Conservation (phyloP, 2,797 vertebrate genomes). For the Harpagifer antarcticus region DNA sequence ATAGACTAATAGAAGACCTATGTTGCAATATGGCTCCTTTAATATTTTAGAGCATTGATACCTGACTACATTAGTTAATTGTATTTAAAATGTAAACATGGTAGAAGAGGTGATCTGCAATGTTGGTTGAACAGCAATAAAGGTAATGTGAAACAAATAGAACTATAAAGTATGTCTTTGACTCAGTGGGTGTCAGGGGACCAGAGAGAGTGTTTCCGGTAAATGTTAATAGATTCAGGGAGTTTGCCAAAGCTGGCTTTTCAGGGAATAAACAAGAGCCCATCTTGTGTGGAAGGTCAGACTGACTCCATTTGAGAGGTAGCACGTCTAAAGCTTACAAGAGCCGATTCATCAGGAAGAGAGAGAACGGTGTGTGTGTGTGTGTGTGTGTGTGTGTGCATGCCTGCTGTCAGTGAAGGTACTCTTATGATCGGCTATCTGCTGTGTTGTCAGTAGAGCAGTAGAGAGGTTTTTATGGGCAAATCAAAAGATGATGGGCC, state of each 20-base stretch:
- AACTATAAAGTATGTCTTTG: neutral
- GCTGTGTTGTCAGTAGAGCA: neutral
- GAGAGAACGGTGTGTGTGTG: neutral
- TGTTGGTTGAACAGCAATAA: neutral
- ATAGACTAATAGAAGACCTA: slow-evolving; percentile 12
- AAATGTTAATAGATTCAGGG: slow-evolving; percentile 33
- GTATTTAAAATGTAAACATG: neutral
- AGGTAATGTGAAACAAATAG: neutral
- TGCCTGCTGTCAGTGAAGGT: neutral
- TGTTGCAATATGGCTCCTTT: neutral
- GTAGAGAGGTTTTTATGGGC: neutral
- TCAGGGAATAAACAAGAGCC: neutral
- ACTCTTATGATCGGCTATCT: neutral
- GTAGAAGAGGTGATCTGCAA: neutral
- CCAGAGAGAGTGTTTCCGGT: neutral
- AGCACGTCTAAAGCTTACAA: slow-evolving; percentile 14
- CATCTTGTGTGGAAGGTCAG: slow-evolving; percentile 29
- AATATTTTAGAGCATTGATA: neutral
- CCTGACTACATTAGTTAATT: neutral
- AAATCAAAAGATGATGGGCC: neutral
- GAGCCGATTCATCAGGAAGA: slow-evolving; percentile 12
- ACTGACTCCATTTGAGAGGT: slow-evolving; percentile 18
- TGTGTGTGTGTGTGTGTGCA: no score
- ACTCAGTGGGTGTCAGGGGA: slow-evolving; percentile 2
- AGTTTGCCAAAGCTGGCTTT: slow-evolving; percentile 7